Conservation (phyloP, 2,797 vertebrate species). For the Galago senegalensis region DNA sequence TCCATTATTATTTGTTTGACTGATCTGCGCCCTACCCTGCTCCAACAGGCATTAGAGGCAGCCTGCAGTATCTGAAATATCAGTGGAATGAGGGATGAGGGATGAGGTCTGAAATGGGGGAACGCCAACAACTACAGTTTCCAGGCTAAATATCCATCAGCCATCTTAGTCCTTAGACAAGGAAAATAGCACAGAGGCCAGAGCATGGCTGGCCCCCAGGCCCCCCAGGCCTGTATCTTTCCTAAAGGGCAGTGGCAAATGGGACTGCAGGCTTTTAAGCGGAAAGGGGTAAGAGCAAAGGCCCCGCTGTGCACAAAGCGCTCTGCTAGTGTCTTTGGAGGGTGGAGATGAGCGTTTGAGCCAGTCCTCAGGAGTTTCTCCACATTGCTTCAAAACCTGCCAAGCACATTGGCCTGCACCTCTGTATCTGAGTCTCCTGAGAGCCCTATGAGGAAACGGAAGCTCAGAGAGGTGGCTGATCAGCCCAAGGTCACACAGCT, state of each 20-base stretch:
- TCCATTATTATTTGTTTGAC: neutral
- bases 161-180: neutral
- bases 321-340: neutral
- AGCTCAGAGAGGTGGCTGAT: neutral
- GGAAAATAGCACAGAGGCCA: neutral
- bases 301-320: no score
- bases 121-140: fast-evolving
- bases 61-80: neutral
- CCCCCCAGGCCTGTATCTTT: neutral
- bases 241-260: neutral
- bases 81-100: neutral
- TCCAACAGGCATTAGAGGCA: neutral
- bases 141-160: no score
- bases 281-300: neutral
- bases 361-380: no score
- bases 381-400: neutral
- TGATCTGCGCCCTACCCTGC: neutral
- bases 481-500: neutral
- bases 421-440: neutral
- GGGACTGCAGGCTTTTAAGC: neutral
- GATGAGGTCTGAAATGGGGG: neutral
- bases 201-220: neutral
- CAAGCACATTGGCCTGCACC: fast-evolving
- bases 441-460: neutral
- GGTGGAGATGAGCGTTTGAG: neutral